Evolutionary conservation across 2,113 vertebrate genomes (phyloP).

Genomic region (Galbula dea): DNA sequence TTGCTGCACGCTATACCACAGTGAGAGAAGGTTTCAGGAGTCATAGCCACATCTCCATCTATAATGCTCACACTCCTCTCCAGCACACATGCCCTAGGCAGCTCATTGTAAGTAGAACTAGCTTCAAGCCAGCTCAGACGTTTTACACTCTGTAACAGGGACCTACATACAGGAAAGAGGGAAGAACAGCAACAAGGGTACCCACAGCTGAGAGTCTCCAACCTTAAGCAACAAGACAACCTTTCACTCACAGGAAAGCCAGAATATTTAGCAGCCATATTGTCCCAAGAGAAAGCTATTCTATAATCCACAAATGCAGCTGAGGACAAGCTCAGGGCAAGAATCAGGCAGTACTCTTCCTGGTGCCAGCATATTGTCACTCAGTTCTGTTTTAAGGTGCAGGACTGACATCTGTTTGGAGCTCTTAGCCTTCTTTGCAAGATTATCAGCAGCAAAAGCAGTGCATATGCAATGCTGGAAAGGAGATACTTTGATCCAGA

Average conservation of each 20-base stretch:
- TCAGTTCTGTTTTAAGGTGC: not conserved
- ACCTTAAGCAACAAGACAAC: not conserved
- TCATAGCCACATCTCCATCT: not conserved
- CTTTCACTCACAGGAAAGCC: not conserved
- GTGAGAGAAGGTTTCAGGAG: not conserved
- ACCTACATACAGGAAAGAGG: not conserved
- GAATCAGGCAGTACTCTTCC: not conserved
- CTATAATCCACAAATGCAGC: not conserved
- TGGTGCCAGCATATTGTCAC: not conserved
- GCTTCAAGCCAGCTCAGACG: not conserved
- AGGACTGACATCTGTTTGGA: not conserved
- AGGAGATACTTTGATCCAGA: not conserved
- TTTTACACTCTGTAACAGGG: not conserved
- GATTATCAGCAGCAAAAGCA: not conserved
- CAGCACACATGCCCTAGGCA: not conserved
- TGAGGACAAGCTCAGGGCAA: not conserved
- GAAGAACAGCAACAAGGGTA: not conserved
- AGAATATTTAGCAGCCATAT: not conserved
- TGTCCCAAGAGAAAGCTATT: not conserved
- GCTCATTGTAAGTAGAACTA: not conserved
- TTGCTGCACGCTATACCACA: not conserved
- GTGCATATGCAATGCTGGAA: not conserved
- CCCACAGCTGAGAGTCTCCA: not conserved
- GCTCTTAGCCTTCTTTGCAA: not conserved
- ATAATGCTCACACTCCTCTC: not conserved